These are phyloP conservation scores for Melipona beecheii DNA, from an alignment of 2,888 invertebrate species.

Conservation along the genomic window DNA sequence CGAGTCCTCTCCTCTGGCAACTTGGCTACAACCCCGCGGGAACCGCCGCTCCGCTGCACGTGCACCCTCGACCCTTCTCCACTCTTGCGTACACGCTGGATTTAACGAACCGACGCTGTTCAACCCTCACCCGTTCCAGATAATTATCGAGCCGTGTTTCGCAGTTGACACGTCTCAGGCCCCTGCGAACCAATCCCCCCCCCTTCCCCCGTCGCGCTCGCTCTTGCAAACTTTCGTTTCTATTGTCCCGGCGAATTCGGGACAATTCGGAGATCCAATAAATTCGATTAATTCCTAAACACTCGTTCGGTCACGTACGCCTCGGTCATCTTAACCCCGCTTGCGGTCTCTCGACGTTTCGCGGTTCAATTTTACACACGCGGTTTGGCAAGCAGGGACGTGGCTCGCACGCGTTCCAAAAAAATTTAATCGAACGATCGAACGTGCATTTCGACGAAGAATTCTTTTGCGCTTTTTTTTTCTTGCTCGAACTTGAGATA, in stretches of 20 bases:
- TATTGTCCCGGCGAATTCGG: background rate
- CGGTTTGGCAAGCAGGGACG: too few relatives aligned
- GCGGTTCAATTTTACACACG: too few relatives aligned
- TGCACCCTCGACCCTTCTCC: slow-evolving; percentile 20
- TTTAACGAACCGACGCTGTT: slow-evolving; percentile 58
- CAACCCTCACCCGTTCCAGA: slow-evolving; percentile 37
- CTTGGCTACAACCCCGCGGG: slow-evolving; percentile 27
- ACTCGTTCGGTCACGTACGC: background rate
- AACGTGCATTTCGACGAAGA: too few relatives aligned
- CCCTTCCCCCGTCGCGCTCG: background rate
- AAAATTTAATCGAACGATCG: too few relatives aligned
- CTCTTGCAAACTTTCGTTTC: background rate
- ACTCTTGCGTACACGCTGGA: slow-evolving; percentile 34
- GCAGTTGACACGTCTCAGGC: slow-evolving; percentile 34
- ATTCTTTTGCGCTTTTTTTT: too few relatives aligned
- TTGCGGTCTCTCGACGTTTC: too few relatives aligned
- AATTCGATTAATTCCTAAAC: background rate
- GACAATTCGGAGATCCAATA: background rate
- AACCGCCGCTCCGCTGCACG: slow-evolving; percentile 9
- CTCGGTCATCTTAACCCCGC: background rate
- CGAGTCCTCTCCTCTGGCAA: slow-evolving; percentile 24
- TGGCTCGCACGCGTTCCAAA: too few relatives aligned
- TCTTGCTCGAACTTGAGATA: too few relatives aligned
- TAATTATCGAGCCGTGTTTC: slow-evolving; percentile 46
- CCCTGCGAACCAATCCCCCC: slow-evolving; percentile 1